Conservation (phyloP, 2,888 invertebrate species). For the Papilio protenor region DNA sequence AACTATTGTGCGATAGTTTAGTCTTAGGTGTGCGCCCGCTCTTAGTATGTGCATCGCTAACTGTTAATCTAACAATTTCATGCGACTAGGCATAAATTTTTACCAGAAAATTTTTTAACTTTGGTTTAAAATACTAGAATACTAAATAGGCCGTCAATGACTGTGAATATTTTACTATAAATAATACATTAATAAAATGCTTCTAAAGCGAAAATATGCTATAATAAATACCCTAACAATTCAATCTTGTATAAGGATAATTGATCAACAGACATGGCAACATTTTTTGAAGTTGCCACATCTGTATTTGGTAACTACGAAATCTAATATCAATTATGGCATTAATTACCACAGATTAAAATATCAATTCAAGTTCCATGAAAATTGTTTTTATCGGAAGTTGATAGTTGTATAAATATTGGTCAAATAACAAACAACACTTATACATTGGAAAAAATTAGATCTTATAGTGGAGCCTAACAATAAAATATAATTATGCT, state of each 20-base stretch:
- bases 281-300: background rate
- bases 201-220: constrained; percentile 33
- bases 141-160: constrained; percentile 37
- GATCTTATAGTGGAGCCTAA: background rate
- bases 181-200: constrained; percentile 46
- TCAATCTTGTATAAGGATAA: background rate
- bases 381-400: background rate
- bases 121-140: constrained; percentile 63
- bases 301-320: constrained; percentile 36
- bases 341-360: constrained; percentile 9
- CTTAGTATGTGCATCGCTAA: background rate
- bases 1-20: no score
- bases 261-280: constrained; percentile 3
- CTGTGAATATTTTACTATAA: constrained; percentile 52
- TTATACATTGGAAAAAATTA: background rate
- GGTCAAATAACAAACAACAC: constrained; percentile 8
- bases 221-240: constrained; percentile 16
- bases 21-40: no score
- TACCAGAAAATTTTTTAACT: constrained; percentile 70
- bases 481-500: constrained; percentile 9
- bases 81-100: constrained; percentile 70
- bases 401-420: background rate
- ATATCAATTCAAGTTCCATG: background rate
- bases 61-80: constrained; percentile 48
- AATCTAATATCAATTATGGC: constrained; percentile 22